Percentiles rank a stretch among this genome's conserved stretches.
These are phyloP conservation scores for Channa maculata DNA, from an alignment of 2,113 vertebrate species.

Conservation along the genomic window DNA sequence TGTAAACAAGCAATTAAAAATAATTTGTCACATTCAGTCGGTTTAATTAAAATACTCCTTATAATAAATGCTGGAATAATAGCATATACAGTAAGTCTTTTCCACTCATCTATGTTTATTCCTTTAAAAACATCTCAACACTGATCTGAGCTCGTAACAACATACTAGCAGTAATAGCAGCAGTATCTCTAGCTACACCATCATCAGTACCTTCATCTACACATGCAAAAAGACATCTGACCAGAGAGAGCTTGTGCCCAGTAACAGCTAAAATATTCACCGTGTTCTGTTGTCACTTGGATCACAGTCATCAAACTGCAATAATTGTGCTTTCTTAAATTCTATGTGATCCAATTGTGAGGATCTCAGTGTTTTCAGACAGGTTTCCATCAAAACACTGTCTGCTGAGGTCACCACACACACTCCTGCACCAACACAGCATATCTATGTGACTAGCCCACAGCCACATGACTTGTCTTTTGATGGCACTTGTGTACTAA, in stretches of 20 bases:
- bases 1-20: background rate
- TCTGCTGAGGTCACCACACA: background rate
- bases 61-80: background rate
- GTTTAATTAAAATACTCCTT: background rate
- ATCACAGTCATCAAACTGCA: background rate
- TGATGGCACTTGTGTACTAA: constrained; percentile 59
- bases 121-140: constrained; percentile 8
- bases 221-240: constrained; percentile 19
- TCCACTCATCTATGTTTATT: background rate
- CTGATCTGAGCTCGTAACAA: no score
- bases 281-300: background rate
- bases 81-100: background rate
- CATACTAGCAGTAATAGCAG: background rate
- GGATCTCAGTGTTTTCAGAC: background rate
- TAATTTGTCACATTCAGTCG: constrained; percentile 3
- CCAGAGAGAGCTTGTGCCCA: constrained; percentile 16
- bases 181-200: background rate
- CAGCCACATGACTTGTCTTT: constrained; percentile 20
- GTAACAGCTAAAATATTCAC: background rate
- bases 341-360: background rate
- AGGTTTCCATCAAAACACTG: constrained; percentile 10
- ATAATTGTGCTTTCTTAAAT: constrained; percentile 48
- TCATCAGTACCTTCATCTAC: background rate
- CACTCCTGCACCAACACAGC: background rate
- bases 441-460: constrained; percentile 21